Percentiles rank a stretch among this genome's conserved stretches.
Evolutionary conservation across 2,797 vertebrate species (phyloP).

Genomic region (Eupleurogrammus muticus): DNA sequence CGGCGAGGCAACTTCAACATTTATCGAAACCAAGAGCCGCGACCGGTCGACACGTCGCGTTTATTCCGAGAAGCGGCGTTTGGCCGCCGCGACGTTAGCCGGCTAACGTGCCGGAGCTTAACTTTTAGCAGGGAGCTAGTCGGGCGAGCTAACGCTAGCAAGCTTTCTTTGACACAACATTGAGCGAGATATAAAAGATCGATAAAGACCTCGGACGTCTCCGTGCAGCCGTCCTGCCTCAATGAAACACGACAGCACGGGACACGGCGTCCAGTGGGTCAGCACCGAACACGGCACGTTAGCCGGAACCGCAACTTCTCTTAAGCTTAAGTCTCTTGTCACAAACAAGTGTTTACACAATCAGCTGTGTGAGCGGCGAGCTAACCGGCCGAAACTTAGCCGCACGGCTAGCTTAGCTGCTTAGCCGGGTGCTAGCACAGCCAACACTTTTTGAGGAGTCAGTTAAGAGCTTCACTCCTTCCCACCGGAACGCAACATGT

Average conservation of each 20-base stretch:
- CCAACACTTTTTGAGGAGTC: conserved; percentile 73
- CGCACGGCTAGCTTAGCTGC: conserved; percentile 69
- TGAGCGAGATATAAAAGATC: conserved; percentile 40
- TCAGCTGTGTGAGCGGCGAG: conserved; percentile 74
- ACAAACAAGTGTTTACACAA: conserved; percentile 80
- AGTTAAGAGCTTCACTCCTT: conserved; percentile 43
- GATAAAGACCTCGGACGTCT: conserved; percentile 34
- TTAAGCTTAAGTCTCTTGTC: conserved; percentile 50
- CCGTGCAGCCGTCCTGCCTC: not conserved
- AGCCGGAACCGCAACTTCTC: conserved; percentile 8
- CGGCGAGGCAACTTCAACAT: not conserved
- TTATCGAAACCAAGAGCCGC: not conserved
- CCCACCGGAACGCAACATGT: conserved; percentile 34
- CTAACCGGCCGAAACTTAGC: conserved; percentile 80
- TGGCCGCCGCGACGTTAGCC: conserved; percentile 16
- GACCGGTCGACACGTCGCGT: not conserved
- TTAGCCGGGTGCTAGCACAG: conserved; percentile 57
- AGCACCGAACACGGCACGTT: not conserved
- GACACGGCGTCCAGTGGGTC: fast-evolving
- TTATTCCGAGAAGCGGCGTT: not conserved
- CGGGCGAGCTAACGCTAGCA: conserved; percentile 70
- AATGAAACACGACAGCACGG: not conserved
- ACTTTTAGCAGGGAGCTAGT: conserved; percentile 74
- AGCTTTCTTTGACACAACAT: conserved; percentile 64
- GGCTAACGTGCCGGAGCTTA: conserved; percentile 48